Evolutionary conservation across 2,797 vertebrate genomes (phyloP).

Genomic region (Spheniscus humboldti): DNA sequence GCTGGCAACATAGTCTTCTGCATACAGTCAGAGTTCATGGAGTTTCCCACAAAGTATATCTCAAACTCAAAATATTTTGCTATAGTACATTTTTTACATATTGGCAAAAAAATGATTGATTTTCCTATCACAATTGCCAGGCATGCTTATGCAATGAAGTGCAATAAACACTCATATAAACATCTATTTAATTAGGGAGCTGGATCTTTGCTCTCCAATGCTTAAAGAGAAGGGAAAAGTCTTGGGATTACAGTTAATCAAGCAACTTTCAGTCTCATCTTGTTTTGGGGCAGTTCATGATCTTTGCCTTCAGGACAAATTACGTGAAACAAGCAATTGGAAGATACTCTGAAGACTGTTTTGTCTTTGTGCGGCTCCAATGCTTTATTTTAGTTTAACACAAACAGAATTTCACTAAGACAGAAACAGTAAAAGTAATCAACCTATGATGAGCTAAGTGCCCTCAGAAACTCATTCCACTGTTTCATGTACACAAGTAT

Average conservation of each 20-base stretch:
- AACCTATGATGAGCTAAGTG: not conserved
- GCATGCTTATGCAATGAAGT: not conserved
- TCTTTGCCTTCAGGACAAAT: not conserved
- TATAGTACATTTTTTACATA: not conserved
- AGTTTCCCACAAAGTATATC: not conserved
- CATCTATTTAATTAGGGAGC: not conserved
- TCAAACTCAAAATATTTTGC: not conserved
- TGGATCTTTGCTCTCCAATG: not conserved
- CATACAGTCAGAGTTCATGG: not conserved
- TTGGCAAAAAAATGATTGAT: not conserved
- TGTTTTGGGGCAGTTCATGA: not conserved
- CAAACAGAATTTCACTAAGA: not conserved
- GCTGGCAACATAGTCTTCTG: not conserved
- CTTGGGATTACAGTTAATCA: not conserved
- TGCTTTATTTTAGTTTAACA: not conserved
- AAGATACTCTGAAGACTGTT: not conserved
- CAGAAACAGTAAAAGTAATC: not conserved
- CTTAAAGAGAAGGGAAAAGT: not conserved
- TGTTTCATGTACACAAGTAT: not conserved
- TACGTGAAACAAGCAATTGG: not conserved
- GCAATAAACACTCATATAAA: not conserved
- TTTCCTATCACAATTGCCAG: not conserved
- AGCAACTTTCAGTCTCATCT: not conserved
- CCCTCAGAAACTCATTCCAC: not conserved
- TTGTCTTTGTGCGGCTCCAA: not conserved